Base-by-base conservation (phyloP, 1,140 invertebrate genomes). In the Temnothorax nylanderi region DNA sequence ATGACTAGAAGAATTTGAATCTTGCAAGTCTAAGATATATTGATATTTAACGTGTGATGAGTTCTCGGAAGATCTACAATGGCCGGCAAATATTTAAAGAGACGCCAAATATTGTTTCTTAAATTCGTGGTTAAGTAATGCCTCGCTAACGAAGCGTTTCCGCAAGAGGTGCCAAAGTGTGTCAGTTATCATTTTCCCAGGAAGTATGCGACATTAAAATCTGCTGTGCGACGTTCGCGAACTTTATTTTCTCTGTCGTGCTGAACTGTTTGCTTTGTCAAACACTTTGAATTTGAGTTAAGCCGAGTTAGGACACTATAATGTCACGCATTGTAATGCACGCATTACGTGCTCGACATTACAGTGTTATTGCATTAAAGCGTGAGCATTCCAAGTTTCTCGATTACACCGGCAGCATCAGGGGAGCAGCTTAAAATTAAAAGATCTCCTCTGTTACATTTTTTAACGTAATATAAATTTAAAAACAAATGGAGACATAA, bases 81-180 rank as follows among this genome's bases (percentile, higher is more conserved):
- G 21, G 11, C 34, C 7, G 34, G 54, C 75, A 88, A 90, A 90
- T 87, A 49, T 90, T 90, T 85, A 54, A 58, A 3, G 74, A 87
- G 65, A 85, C 37, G 10, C 56, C 60, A 87, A 90, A 90, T 89
- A 89, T 87, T 91, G 78, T 89, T 89, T 82, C 76, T 60, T 87
- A 47, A 75, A 90, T 86, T 54, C 58, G 64, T 71, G 8, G n/a
- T 84, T 76, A 56, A n/a, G 41, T 34, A 82, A 88, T 41, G 71
- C 47, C 54, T 51, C 47, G 44, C 44, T 26, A 71, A 90, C 44
- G 47, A 26, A 49, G 26, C 62, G 44, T 91, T 91, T 90, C 65
- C 89, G 65, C 56, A 77, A 77, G 56, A 78, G 11, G 41, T 47
- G 64, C 54, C 58, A 11, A 90, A 87, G 49, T 89, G 32, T 89